Conservation (phyloP, 2,888 invertebrate genomes). For the Fragum whitleyi region DNA sequence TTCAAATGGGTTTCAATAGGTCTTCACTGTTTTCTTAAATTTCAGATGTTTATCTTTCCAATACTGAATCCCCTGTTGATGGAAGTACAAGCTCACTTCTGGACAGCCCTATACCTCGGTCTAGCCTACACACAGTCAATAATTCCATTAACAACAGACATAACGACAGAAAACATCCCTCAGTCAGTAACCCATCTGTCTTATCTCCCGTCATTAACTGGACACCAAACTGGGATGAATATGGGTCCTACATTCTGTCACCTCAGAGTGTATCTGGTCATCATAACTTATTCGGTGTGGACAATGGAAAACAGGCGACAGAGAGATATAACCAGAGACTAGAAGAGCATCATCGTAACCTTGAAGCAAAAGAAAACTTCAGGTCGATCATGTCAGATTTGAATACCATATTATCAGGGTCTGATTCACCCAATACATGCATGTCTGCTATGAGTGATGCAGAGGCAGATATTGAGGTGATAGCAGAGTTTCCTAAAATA, state of each 20-base stretch:
- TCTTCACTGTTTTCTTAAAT: too few species aligned
- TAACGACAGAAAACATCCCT: not conserved
- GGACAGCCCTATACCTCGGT: not conserved
- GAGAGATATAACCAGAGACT: not conserved
- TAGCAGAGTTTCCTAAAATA: constrained; percentile 50
- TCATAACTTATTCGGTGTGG: constrained; percentile 12
- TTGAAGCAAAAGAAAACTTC: not conserved
- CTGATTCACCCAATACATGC: not conserved
- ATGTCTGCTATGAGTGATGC: constrained; percentile 19
- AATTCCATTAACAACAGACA: not conserved
- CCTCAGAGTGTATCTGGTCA: constrained; percentile 45
- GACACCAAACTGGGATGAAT: constrained; percentile 60
- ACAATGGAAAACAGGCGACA: not conserved
- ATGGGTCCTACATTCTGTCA: constrained; percentile 54
- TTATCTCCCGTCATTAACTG: constrained; percentile 54
- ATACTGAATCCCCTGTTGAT: constrained; percentile 40
- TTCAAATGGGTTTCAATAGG: too few species aligned
- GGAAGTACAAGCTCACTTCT: constrained; percentile 21
- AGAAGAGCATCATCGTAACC: not conserved
- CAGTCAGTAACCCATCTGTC: constrained; percentile 11
- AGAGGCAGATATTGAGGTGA: constrained; percentile 46
- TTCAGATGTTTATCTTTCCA: constrained; percentile 44
- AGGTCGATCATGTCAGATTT: constrained; percentile 7
- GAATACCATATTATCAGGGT: not conserved
- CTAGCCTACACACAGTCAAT: not conserved